Evolutionary conservation across 2,797 vertebrate species (phyloP), one percentile per base, ranked within the genome.

Genomic region (Falco peregrinus): DNA sequence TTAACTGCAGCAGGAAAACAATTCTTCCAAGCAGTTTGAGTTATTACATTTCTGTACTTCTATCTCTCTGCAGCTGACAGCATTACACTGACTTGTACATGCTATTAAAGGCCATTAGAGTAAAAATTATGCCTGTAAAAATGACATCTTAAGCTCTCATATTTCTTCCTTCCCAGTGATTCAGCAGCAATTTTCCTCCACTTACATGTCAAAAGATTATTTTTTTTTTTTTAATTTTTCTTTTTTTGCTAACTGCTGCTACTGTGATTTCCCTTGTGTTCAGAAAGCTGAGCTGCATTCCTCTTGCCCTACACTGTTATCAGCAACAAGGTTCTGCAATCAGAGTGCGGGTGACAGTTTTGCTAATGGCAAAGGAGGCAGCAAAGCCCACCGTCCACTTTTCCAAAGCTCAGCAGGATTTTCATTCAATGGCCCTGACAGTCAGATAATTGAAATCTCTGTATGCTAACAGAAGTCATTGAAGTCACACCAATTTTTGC

Each of bases 71-170:
- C 80, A 92, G 81, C 91, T 94, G 94, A 95, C 93, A 97, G 96
- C 80, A 60, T 91, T 82, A 51, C 80, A 37, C 74, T 83, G 85
- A 89, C 75, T 96, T 79, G 70, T 64, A 78, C 63, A 77, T 54
- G 71, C 89, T 93, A 89, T 96, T 96, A 97, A 94, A 90, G 92
- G 71, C 87, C 90, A 94, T 97, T 97, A 97, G 75, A 96, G 85
- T 83, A 84, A 97, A 94, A 97, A 90, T 93, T 84, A 93, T 73
- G 84, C 89, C 90, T 94, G 74, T 74, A 93, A 86, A 95, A 96
- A 95, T 82, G 87, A 91, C 92, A 96, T 89, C 67, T 91, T 94
- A 77, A 84, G 76, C 65, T 95, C 70, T 87, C 81, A 41, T 91
- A 82, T 76, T 95, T 93, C 88, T 81, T 95, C 83, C 64, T 84